Percentiles rank a stretch among this genome's conserved stretches.
Conservation (phyloP, 2,888 invertebrate species). For the Chymomyza procnemis region DNA sequence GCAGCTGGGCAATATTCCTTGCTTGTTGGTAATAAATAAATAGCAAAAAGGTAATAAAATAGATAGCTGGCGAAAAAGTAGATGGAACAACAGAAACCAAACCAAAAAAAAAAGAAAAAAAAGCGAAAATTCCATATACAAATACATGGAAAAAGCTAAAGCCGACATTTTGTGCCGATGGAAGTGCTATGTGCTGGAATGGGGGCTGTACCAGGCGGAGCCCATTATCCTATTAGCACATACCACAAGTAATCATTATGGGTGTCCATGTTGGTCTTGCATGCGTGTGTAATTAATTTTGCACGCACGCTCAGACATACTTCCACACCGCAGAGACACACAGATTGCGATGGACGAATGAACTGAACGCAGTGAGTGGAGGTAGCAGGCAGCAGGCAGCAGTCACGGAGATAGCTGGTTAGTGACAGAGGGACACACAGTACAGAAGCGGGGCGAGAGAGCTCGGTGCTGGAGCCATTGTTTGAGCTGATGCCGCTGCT, state of each 20-base stretch:
- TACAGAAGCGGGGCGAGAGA: neutral
- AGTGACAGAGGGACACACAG: too few relatives aligned
- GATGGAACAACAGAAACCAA: too few relatives aligned
- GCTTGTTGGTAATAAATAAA: constrained; percentile 39
- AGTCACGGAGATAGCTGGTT: too few relatives aligned
- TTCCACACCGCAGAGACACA: neutral
- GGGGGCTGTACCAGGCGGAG: neutral
- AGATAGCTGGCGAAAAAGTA: constrained; percentile 21
- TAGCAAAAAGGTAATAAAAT: constrained; percentile 44
- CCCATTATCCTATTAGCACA: constrained; percentile 14
- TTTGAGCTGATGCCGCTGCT: neutral
- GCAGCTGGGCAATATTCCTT: constrained; percentile 15
- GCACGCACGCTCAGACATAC: neutral
- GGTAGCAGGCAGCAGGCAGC: too few relatives aligned
- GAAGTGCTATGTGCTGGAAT: neutral
- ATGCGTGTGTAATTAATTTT: constrained; percentile 43
- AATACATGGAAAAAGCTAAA: neutral
- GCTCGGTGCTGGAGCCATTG: neutral
- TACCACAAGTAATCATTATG: constrained; percentile 16
- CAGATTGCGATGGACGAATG: neutral
- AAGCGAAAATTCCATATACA: neutral
- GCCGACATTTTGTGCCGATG: neutral
- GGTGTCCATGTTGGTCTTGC: constrained; percentile 7
- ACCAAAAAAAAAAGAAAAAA: too few relatives aligned
- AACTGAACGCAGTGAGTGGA: too few relatives aligned